Percentiles rank a stretch among this genome's conserved stretches.
phyloP scores from a whole-genome alignment of 2,113 vertebrate genomes.

The Cyanistes caeruleus region DNA sequence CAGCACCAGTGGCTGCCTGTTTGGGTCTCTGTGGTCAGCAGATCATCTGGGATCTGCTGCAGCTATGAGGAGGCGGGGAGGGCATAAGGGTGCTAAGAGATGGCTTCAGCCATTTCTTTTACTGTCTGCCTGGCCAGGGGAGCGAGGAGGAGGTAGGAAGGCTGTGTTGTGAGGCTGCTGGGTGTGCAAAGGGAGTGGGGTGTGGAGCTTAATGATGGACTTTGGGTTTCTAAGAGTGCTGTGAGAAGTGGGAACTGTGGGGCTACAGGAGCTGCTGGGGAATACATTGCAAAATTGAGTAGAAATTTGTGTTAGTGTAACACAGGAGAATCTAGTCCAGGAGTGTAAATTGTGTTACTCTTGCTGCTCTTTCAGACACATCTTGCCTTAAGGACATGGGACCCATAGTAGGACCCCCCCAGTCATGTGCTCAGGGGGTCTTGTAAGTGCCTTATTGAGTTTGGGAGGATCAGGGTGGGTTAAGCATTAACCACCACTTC shows the following conservation, averaged over 20 bases:
- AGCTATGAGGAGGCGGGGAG: conserved; percentile 13
- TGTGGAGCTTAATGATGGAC: background rate
- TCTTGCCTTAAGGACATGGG: background rate
- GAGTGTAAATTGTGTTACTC: background rate
- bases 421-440: background rate
- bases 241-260: background rate
- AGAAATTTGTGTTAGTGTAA: background rate
- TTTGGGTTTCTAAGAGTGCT: background rate
- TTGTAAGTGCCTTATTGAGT: background rate
- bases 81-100: background rate
- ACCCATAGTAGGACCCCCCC: background rate
- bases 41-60: conserved; percentile 49
- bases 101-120: background rate
- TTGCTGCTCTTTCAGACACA: background rate
- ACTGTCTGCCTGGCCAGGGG: background rate
- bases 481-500: background rate
- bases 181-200: background rate
- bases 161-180: background rate
- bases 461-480: conserved; percentile 34
- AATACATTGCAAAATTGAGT: accelerated
- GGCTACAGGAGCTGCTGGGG: background rate
- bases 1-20: conserved; percentile 37
- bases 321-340: background rate
- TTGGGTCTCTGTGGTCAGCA: conserved; percentile 55
- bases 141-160: background rate